phyloP scores from a whole-genome alignment of 2,113 vertebrate genomes.

The Lanius collurio region DNA sequence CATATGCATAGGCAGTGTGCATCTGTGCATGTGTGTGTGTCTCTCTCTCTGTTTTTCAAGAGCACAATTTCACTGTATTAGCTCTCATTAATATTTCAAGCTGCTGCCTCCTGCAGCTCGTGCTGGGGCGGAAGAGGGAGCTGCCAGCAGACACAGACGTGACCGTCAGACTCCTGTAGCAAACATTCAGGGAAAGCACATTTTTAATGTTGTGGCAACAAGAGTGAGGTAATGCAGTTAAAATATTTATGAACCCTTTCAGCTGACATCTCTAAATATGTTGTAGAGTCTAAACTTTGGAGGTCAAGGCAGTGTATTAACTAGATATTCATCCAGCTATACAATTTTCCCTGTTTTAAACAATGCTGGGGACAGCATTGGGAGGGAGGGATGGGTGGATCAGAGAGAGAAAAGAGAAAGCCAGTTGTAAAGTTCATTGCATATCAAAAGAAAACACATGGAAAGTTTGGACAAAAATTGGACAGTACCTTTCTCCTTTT shows the following conservation, averaged over 20 bases:
- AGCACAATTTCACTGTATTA: neutral
- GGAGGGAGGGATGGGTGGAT: neutral
- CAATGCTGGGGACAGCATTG: neutral
- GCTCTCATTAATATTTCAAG: conserved; percentile 22
- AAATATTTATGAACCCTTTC: conserved; percentile 46
- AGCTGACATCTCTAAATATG: neutral
- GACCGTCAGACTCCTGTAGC: neutral
- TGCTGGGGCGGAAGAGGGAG: neutral
- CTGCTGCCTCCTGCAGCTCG: neutral
- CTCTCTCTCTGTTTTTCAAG: neutral
- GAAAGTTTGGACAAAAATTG: neutral
- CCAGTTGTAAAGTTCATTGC: neutral
- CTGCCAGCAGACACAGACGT: conserved; percentile 8
- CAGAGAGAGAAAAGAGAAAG: neutral
- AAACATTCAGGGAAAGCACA: neutral
- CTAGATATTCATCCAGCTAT: neutral
- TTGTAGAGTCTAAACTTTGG: neutral
- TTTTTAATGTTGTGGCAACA: neutral
- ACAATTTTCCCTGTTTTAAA: neutral
- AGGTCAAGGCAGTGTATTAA: neutral
- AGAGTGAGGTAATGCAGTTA: conserved; percentile 16
- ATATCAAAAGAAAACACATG: neutral
- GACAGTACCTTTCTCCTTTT: neutral
- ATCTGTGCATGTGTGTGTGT: neutral
- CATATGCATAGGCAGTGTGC: neutral